Evolutionary conservation across 2,113 vertebrate species (phyloP).

Genomic region (Genyomyrus donnyi): DNA sequence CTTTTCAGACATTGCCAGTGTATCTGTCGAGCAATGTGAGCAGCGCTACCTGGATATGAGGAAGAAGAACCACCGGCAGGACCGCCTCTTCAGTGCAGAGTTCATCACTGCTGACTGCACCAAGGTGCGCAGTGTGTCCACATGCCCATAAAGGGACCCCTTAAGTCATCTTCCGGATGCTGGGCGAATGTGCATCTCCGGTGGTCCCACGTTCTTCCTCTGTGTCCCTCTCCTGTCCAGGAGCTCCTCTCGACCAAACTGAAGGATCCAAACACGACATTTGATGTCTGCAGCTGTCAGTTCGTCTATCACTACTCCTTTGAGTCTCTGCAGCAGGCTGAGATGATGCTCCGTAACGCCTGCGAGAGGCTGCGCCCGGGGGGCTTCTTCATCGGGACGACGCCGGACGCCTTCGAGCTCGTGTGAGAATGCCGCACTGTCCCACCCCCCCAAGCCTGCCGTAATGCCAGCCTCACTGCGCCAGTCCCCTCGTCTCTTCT

Average conservation of each 20-base stretch:
- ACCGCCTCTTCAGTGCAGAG: constrained; percentile 76
- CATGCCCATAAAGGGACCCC: background rate
- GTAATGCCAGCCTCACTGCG: background rate
- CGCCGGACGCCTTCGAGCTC: constrained; percentile 87
- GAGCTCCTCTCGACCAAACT: constrained; percentile 74
- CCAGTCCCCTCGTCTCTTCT: background rate
- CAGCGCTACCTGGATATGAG: constrained; percentile 84
- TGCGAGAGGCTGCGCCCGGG: constrained; percentile 83
- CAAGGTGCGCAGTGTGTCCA: constrained; percentile 62
- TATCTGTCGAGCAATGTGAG: constrained; percentile 89
- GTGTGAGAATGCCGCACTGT: constrained; percentile 65
- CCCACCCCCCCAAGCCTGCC: background rate
- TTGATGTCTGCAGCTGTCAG: constrained; percentile 94
- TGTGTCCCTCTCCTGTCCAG: constrained; percentile 47
- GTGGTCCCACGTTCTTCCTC: background rate
- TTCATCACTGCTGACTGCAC: constrained; percentile 88
- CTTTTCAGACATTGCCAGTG: constrained; percentile 76
- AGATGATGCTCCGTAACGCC: constrained; percentile 90
- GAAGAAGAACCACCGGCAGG: constrained; percentile 61
- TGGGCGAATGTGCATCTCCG: background rate
- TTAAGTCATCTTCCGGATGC: background rate
- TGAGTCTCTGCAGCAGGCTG: constrained; percentile 81
- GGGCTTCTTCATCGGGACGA: constrained; percentile 96
- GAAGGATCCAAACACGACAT: constrained; percentile 59
- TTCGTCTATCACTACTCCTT: constrained; percentile 97